phyloP scores from a whole-genome alignment of 1,140 invertebrate species.

The Pachyrhynchus sulphureomaculatus region DNA sequence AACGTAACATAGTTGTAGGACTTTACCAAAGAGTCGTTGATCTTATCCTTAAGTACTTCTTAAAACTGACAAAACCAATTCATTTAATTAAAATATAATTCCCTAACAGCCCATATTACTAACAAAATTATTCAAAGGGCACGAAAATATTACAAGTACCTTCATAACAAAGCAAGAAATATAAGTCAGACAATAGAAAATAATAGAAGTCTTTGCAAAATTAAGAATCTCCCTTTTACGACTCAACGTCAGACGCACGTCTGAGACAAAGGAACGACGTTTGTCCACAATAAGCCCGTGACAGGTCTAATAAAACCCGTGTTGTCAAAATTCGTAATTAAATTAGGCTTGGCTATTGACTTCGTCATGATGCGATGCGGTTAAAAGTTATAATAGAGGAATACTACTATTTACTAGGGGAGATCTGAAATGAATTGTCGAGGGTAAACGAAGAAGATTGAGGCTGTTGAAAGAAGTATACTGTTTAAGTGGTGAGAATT shows the following conservation, averaged over 20 bases:
- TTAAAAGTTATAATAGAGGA: neutral
- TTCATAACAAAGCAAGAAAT: constrained; percentile 5
- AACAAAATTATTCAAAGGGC: no score
- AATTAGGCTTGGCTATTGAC: constrained; percentile 14
- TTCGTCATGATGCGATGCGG: constrained; percentile 13
- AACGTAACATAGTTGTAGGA: no score
- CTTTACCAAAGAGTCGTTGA: no score
- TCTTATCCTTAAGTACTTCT: no score
- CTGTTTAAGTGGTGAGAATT: no score
- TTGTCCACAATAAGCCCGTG: constrained; percentile 4
- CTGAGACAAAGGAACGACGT: constrained; percentile 5
- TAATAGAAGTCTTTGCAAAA: constrained; percentile 4
- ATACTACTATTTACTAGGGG: no score
- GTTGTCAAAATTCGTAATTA: constrained; percentile 6
- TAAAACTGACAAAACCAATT: no score
- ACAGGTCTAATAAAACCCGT: constrained; percentile 11
- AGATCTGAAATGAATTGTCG: no score
- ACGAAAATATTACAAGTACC: neutral
- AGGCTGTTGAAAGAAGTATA: no score
- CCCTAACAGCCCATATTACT: no score
- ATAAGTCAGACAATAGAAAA: constrained; percentile 1
- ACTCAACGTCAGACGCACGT: constrained; percentile 4
- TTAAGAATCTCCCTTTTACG: constrained; percentile 1
- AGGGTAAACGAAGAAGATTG: no score
- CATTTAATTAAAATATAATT: no score